These are phyloP conservation scores for Leptopilina clavipes DNA, from an alignment of 1,140 invertebrate species.

Conservation along the genomic window DNA sequence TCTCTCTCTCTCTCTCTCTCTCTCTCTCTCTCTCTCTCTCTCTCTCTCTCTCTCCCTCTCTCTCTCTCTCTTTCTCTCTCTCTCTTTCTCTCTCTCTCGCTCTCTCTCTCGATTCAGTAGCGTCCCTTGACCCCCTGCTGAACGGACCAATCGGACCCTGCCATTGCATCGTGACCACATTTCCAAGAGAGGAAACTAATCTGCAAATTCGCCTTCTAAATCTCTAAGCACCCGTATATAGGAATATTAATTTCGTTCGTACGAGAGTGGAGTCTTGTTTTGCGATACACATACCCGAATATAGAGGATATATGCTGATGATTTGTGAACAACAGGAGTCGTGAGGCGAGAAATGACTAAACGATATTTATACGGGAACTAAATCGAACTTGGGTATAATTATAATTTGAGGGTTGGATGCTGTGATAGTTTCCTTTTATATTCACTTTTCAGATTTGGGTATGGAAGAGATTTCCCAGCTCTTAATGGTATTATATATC, in stretches of 20 bases:
- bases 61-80: too few species aligned
- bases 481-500: too few species aligned
- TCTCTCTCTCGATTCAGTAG: too few species aligned
- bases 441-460: too few species aligned
- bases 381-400: slow-evolving; percentile 56
- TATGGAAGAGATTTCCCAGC: too few species aligned
- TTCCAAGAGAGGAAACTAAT: slow-evolving; percentile 57
- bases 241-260: slow-evolving; percentile 59
- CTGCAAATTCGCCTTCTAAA: slow-evolving; percentile 64
- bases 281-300: slow-evolving; percentile 53
- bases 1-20: neutral
- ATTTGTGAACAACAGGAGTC: slow-evolving; percentile 57
- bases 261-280: slow-evolving; percentile 52
- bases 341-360: slow-evolving; percentile 52
- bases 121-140: slow-evolving; percentile 25
- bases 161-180: slow-evolving; percentile 50
- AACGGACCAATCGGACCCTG: slow-evolving; percentile 42
- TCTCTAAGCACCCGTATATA: slow-evolving; percentile 60
- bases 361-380: slow-evolving; percentile 57
- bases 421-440: too few species aligned
- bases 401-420: slow-evolving; percentile 38
- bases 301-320: slow-evolving; percentile 41
- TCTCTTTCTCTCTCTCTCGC: too few species aligned
- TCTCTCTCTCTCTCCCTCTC: slow-evolving; percentile 44
- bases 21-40: slow-evolving; percentile 24